These are phyloP conservation scores for Cyanoderma ruficeps DNA, from an alignment of 2,113 vertebrate genomes.

Conservation along the genomic window DNA sequence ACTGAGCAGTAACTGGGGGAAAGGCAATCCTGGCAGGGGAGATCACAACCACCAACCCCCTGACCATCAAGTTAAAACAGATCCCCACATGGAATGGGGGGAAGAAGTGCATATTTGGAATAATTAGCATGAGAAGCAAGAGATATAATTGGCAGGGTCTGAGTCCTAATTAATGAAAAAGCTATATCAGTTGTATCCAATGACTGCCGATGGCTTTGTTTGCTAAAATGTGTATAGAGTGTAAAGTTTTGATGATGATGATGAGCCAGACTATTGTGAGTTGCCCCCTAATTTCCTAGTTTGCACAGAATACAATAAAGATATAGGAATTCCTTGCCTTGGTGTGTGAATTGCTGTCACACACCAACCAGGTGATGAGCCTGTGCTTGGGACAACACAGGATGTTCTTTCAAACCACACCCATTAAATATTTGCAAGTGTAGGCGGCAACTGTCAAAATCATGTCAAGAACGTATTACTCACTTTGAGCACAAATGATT, in stretches of 20 bases:
- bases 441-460: background rate
- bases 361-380: background rate
- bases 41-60: background rate
- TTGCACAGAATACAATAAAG: background rate
- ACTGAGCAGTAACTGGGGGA: background rate
- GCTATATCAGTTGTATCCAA: background rate
- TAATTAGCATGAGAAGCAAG: background rate
- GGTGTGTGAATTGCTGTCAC: background rate
- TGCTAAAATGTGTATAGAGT: background rate
- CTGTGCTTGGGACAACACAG: background rate
- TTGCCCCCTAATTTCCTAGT: background rate
- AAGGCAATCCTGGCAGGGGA: background rate
- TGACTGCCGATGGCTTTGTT: background rate
- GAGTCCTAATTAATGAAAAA: background rate
- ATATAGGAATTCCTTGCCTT: background rate
- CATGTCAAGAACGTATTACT: background rate
- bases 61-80: background rate
- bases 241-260: background rate
- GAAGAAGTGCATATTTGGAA: background rate
- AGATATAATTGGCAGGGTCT: background rate
- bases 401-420: background rate
- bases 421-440: background rate
- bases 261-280: background rate
- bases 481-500: background rate
- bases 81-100: background rate